Evolutionary conservation across 2,888 invertebrate species (phyloP), one percentile per base, ranked within the genome.

Genomic region (Zele albiditarsus): DNA sequence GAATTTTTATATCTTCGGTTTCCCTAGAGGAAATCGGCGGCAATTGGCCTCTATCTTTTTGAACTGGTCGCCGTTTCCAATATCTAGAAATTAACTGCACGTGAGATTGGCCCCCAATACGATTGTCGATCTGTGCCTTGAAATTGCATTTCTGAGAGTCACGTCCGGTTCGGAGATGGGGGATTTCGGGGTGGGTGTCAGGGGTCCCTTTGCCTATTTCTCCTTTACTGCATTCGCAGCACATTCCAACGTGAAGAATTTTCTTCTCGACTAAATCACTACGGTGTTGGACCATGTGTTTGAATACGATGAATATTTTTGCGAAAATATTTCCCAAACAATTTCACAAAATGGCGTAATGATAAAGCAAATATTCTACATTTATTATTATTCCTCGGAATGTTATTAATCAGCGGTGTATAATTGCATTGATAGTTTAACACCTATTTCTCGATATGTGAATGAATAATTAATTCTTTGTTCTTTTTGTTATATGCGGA

Each of bases 81-180:
- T 75, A 73, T 77, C 78, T 72, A 57, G 78, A 73, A 79, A 79
- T 79, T 74, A 77, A 73, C 73, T 75, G 70, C 49, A 49, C 73
- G 75, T 63, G 72, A 77, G 67, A 77, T 79, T 77, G 76, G 60
- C 3, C 46, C 73, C 75, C 71, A 58, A 27, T 58, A 49, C 67
- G 66, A 77, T 78, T 74, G 72, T 66, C 71, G 77, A 78, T 74
- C 69, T 74, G 65, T 73, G 66, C 49, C 69, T 67, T 63, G 74
- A 73, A 79, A 78, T 79, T 78, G 63, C 72, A 74, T 79, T 78
- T 79, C 76, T 75, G 75, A n/a, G 42, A 23, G 53, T 70, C 60
- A 67, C 66, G 76, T 73, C 49, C 65, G 63, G 58, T 31, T 3
- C 16, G 16, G 16, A n/a, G n/a, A 46, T 3, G 46, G 46, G 46